phyloP scores from a whole-genome alignment of 37 sponge, comb jelly and placozoan genomes.

The Trichoplax adhaerens region DNA sequence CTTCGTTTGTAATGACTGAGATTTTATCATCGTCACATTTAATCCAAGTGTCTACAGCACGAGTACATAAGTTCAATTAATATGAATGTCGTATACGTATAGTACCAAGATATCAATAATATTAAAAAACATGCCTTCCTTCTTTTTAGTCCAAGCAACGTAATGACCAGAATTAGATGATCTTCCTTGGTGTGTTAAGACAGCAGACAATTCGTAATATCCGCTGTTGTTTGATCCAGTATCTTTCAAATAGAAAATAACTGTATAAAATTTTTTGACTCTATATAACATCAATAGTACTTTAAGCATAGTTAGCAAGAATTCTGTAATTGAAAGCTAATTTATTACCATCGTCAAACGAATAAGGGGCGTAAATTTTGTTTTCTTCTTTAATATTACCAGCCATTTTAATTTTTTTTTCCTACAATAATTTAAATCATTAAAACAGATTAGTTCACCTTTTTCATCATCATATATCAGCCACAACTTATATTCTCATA shows the following conservation, averaged over 20 bases:
- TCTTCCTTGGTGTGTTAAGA: slow-evolving; percentile 91
- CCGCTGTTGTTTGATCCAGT: slow-evolving; percentile 89
- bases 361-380: slow-evolving; percentile 10
- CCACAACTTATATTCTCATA: neutral
- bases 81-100: neutral
- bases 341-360: slow-evolving; percentile 52
- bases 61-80: neutral
- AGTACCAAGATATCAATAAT: neutral
- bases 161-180: slow-evolving; percentile 92
- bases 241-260: slow-evolving; percentile 23
- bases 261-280: no score
- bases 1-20: slow-evolving; percentile 56
- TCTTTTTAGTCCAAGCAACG: slow-evolving; percentile 65
- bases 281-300: no score
- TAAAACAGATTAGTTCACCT: neutral
- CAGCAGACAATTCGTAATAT: slow-evolving; percentile 78
- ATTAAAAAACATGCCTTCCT: slow-evolving; percentile 6
- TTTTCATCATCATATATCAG: neutral
- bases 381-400: slow-evolving; percentile 23
- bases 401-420: slow-evolving; percentile 9
- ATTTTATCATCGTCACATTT: slow-evolving; percentile 92
- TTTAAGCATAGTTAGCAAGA: no score
- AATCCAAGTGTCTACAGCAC: slow-evolving; percentile 47
- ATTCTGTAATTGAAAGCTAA: neutral
- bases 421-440: neutral